A percentile compares a stretch with the other conserved stretches of the same genome.
Conservation (phyloP, 1,140 invertebrate species). For the Drosophila takahashii region DNA sequence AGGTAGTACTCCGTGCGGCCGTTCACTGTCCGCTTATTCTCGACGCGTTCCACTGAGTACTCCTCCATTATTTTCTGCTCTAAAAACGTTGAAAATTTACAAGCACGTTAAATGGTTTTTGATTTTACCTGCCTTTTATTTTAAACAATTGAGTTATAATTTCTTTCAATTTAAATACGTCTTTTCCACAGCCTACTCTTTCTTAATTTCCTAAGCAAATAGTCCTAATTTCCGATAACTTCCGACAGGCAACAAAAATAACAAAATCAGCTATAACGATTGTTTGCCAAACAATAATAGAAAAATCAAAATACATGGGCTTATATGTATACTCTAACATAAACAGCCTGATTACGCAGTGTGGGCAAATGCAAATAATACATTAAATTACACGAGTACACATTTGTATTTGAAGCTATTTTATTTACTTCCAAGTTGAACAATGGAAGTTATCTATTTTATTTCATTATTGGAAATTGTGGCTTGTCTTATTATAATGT, state of each 20-base stretch:
- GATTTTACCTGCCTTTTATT: slow-evolving; percentile 11
- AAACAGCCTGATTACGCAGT: slow-evolving; percentile 30
- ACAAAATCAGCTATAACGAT: slow-evolving; percentile 28
- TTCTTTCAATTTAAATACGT: background rate
- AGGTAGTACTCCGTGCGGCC: slow-evolving; percentile 94
- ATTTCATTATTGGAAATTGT: background rate
- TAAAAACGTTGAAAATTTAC: too few relatives aligned
- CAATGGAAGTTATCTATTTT: background rate
- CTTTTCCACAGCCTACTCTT: slow-evolving; percentile 7
- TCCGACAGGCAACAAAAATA: background rate
- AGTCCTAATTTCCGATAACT: slow-evolving; percentile 17
- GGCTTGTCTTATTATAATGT: background rate
- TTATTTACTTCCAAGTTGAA: slow-evolving; percentile 3
- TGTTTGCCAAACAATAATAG: slow-evolving; percentile 43
- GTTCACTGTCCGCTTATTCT: slow-evolving; percentile 92
- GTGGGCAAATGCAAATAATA: slow-evolving; percentile 27
- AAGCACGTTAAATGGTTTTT: too few relatives aligned
- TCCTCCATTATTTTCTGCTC: slow-evolving; percentile 88
- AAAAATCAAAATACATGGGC: slow-evolving; percentile 31
- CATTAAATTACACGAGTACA: slow-evolving; percentile 40
- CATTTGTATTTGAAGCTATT: slow-evolving; percentile 18
- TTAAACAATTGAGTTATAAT: too few relatives aligned
- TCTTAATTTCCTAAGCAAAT: slow-evolving; percentile 1
- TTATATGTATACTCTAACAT: slow-evolving; percentile 4
- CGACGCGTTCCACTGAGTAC: slow-evolving; percentile 95